phyloP scores from a whole-genome alignment of 2,888 invertebrate genomes.

The Leptinotarsa haldemani region DNA sequence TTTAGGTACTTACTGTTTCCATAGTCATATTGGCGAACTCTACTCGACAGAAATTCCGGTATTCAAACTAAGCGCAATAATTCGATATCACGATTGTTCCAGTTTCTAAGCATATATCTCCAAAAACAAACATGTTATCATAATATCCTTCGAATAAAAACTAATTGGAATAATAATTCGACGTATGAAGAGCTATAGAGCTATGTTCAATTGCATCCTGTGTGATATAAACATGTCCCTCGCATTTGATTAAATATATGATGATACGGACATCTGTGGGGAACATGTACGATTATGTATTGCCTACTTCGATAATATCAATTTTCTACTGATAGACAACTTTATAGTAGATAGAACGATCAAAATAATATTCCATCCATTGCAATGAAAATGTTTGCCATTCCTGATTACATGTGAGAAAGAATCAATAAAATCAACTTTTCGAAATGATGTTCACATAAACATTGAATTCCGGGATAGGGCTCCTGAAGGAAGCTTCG shows the following conservation, averaged over 20 bases:
- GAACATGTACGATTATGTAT: not conserved
- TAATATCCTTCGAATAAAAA: slow-evolving; percentile 16
- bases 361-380: too few species aligned
- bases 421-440: too few species aligned
- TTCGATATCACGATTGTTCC: slow-evolving; percentile 14
- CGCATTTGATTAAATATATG: slow-evolving; percentile 19
- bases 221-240: slow-evolving; percentile 21
- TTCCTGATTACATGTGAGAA: too few species aligned
- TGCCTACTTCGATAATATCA: too few species aligned
- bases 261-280: slow-evolving; percentile 13
- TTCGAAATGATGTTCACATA: too few species aligned
- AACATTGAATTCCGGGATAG: too few species aligned
- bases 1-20: slow-evolving; percentile 2
- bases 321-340: too few species aligned
- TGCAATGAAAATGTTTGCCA: too few species aligned
- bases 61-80: not conserved
- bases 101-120: not conserved
- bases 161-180: slow-evolving; percentile 24
- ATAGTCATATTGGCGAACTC: not conserved
- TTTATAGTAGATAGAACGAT: too few species aligned
- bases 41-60: not conserved
- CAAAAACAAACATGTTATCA: slow-evolving; percentile 15
- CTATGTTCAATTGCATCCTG: slow-evolving; percentile 25
- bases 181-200: slow-evolving; percentile 10
- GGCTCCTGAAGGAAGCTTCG: too few species aligned